Percentiles rank a stretch among this genome's conserved stretches.
Evolutionary conservation across 2,113 vertebrate species (phyloP).

Genomic region (Okapia johnstoni): DNA sequence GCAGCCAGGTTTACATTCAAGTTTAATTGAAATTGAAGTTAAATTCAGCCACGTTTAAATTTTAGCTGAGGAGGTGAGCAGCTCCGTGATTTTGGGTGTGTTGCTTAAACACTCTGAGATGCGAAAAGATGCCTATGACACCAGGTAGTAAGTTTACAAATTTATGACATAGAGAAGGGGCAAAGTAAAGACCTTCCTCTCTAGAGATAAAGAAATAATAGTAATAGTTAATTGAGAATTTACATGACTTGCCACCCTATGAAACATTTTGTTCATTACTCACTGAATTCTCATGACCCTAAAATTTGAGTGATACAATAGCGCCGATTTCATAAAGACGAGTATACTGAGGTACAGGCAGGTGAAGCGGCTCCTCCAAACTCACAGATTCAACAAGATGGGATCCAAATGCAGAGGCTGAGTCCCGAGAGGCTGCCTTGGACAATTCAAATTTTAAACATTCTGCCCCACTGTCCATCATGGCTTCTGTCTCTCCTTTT

Average conservation of each 20-base stretch:
- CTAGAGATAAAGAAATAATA: not conserved
- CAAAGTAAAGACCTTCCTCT: not conserved
- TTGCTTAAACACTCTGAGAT: not conserved
- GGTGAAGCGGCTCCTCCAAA: too few species aligned
- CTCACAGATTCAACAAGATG: not conserved
- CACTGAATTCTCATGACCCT: not conserved
- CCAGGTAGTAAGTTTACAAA: not conserved
- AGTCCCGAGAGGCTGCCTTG: not conserved
- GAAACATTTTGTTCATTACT: not conserved
- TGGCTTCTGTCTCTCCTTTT: not conserved
- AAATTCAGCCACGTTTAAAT: not conserved
- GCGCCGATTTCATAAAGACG: fast-evolving
- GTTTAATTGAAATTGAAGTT: not conserved
- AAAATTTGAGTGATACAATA: not conserved
- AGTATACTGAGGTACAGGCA: not conserved
- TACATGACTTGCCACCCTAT: not conserved
- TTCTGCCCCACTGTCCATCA: not conserved
- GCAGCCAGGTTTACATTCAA: not conserved
- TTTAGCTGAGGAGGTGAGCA: not conserved
- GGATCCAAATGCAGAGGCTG: too few species aligned
- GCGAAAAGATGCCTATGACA: not conserved
- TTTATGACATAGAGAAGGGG: not conserved
- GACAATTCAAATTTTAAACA: not conserved
- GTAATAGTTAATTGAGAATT: not conserved
- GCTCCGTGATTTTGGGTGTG: not conserved